These are phyloP conservation scores for Ciconia stormi DNA, from an alignment of 2,113 vertebrate species.

Conservation along the genomic window DNA sequence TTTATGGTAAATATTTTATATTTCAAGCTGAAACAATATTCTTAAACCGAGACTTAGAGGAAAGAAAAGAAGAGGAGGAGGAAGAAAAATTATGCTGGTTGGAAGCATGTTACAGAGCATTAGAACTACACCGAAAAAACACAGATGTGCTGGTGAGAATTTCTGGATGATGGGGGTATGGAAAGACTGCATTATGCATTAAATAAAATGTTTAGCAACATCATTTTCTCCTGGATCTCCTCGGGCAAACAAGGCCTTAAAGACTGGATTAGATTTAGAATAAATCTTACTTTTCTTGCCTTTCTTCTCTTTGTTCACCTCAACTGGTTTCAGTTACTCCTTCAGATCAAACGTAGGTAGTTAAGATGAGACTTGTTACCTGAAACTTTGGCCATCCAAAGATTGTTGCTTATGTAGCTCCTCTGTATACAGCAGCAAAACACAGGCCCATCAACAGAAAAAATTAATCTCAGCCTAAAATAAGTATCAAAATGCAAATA, in stretches of 20 bases:
- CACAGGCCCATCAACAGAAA: background rate
- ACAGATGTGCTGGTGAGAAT: slow-evolving; percentile 83
- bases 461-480: background rate
- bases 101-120: slow-evolving; percentile 83
- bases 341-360: background rate
- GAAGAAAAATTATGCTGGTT: slow-evolving; percentile 83
- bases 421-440: background rate
- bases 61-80: slow-evolving; percentile 74
- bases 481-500: background rate
- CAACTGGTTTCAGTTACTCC: background rate
- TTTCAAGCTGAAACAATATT: slow-evolving; percentile 89
- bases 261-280: background rate
- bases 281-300: background rate
- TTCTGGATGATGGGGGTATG: background rate
- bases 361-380: background rate
- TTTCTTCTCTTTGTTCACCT: background rate
- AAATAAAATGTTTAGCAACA: background rate
- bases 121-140: slow-evolving; percentile 84
- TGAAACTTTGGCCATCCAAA: background rate
- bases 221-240: background rate
- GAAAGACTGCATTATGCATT: background rate
- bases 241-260: background rate
- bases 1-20: slow-evolving; percentile 38
- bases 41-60: slow-evolving; percentile 83
- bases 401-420: background rate